Conservation (phyloP, 2,113 vertebrate species). For the Indri indri region DNA sequence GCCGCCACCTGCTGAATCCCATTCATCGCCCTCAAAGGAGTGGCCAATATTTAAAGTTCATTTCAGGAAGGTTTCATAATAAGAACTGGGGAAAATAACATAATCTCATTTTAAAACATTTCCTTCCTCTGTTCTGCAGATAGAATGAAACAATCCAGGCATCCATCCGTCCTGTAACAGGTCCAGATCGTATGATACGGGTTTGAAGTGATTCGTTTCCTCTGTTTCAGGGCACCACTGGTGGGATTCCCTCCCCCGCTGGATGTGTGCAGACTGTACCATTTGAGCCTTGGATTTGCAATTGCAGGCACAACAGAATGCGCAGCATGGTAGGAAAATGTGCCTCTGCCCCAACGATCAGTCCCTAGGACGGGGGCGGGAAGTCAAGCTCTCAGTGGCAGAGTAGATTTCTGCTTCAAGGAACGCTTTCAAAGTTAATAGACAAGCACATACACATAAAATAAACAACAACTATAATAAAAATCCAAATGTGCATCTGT, state of each 20-base stretch:
- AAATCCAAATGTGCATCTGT: background rate
- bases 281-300: slow-evolving; percentile 33
- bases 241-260: slow-evolving; percentile 28
- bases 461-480: background rate
- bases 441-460: background rate
- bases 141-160: slow-evolving; percentile 79
- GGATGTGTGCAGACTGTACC: background rate
- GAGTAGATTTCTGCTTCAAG: slow-evolving; percentile 3
- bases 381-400: background rate
- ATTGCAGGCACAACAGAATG: slow-evolving; percentile 52
- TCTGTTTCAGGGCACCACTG: slow-evolving; percentile 65
- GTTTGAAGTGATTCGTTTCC: slow-evolving; percentile 73
- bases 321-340: slow-evolving; percentile 42
- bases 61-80: slow-evolving; percentile 84
- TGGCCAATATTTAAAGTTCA: slow-evolving; percentile 75
- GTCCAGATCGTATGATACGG: slow-evolving; percentile 72
- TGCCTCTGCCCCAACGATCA: background rate
- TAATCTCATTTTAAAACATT: slow-evolving; percentile 86
- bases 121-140: slow-evolving; percentile 85
- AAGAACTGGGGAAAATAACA: slow-evolving; percentile 82
- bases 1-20: slow-evolving; percentile 45
- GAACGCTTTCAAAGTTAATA: slow-evolving; percentile 2
- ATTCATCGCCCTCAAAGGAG: slow-evolving; percentile 75
- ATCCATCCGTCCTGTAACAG: slow-evolving; percentile 76
- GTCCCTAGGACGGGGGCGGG: background rate